phyloP scores from a whole-genome alignment of 2,797 vertebrate genomes.

The Pipistrellus pipistrellus region DNA sequence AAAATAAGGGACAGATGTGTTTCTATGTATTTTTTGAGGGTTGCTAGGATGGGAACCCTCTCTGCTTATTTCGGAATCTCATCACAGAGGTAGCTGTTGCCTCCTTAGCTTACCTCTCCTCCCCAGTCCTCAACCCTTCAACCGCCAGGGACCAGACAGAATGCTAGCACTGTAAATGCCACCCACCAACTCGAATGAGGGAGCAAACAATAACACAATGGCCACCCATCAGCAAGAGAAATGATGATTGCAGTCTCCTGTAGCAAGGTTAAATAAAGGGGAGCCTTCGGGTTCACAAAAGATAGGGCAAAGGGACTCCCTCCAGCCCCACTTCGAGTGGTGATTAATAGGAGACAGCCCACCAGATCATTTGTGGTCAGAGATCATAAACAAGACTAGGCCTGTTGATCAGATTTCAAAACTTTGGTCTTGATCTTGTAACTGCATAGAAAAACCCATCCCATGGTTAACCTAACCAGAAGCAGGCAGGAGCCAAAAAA shows the following conservation, averaged over 20 bases:
- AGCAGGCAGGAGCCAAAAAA: constrained; percentile 49
- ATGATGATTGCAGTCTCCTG: neutral
- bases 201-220: constrained; percentile 34
- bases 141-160: constrained; percentile 57
- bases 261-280: constrained; percentile 63
- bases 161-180: constrained; percentile 64
- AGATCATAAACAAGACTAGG: constrained; percentile 64
- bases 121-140: constrained; percentile 42
- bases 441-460: constrained; percentile 61
- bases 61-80: constrained; percentile 80
- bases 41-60: constrained; percentile 83
- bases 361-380: constrained; percentile 65
- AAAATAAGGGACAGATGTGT: constrained; percentile 86
- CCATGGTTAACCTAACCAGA: constrained; percentile 69
- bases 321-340: neutral
- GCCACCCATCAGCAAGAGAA: constrained; percentile 67
- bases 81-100: constrained; percentile 73
- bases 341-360: constrained; percentile 63
- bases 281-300: constrained; percentile 37
- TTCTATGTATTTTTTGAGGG: constrained; percentile 83
- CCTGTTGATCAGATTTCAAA: constrained; percentile 69
- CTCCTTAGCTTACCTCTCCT: constrained; percentile 56
- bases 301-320: constrained; percentile 51
- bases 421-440: constrained; percentile 65
- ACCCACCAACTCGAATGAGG: constrained; percentile 60